Base-by-base conservation (phyloP, 2,888 invertebrate genomes). In the Stenodera caucasica region DNA sequence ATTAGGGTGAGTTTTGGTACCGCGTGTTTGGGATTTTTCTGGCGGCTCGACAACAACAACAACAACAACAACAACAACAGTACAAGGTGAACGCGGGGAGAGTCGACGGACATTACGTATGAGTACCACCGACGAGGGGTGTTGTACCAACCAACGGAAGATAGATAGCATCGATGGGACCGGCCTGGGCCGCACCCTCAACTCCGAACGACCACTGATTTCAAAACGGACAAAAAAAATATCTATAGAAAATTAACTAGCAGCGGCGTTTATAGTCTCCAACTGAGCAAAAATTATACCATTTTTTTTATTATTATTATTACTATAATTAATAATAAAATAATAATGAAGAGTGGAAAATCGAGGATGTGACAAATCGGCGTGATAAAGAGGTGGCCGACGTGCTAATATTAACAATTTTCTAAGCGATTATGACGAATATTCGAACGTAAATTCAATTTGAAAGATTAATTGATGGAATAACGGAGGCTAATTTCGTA, bases 101-200 rank as follows among this genome's bases (percentile, higher is more conserved):
- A 45, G 45, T 23, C 45, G 45, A 11, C 11, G 12, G 21, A 18
- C 15, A 45, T 21, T 21, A 45, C 45, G 21, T 45, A 45, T 21
- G n/a, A 18, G 45, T 45, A 45, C 45, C 45, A 60, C 69, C 67
- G 74, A 69, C 71, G 72, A 74, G 73, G 73, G 74, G 71, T 74
- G 74, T 67, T 67, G 30, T 23, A 64, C 68, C 63, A 67, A 61
- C 70, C 70, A 71, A 72, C 71, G 73, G 72, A 75, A 75, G 73
- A 75, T 69, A 74, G 75, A 75, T 75, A 75, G 73, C 73, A 75
- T 75, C 75, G 71, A 65, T 72, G 72, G 73, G 73, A 74, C 74
- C 70, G 73, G 72, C 73, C 65, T 32, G 53, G 63, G 75, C 75
- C 75, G 75, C 75, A 75, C 75, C 75, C 75, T 73, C 53, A 26